These are phyloP conservation scores for Rhabdornis inornatus DNA, from an alignment of 2,113 vertebrate species.

Conservation along the genomic window DNA sequence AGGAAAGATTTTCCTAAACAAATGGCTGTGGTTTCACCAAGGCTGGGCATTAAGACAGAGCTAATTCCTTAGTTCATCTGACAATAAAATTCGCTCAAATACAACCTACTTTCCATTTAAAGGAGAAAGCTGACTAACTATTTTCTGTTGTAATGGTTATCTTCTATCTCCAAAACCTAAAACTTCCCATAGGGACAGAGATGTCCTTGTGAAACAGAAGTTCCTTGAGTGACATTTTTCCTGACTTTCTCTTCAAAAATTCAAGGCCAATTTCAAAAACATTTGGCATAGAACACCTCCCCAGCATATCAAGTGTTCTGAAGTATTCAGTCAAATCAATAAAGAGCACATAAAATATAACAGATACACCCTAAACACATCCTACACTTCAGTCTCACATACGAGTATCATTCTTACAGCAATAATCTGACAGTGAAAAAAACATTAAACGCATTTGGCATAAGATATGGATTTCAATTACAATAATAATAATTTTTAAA, in stretches of 20 bases:
- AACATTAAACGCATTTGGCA: neutral
- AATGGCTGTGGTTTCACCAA: neutral
- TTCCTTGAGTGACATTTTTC: conserved; percentile 7
- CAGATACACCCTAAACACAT: neutral
- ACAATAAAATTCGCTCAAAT: conserved; percentile 64
- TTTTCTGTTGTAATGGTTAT: conserved; percentile 59
- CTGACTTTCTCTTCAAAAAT: conserved; percentile 45
- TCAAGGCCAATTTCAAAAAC: conserved; percentile 38
- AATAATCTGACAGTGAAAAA: neutral
- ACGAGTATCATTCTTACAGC: neutral
- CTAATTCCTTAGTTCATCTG: conserved; percentile 25
- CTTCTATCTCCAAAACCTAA: conserved; percentile 58
- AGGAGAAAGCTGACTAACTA: conserved; percentile 57
- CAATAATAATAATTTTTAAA: neutral
- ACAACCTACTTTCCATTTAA: conserved; percentile 39
- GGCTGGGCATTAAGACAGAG: neutral
- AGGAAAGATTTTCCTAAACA: neutral
- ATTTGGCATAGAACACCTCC: neutral
- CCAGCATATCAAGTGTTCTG: neutral
- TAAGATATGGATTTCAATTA: neutral
- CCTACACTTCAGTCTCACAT: neutral
- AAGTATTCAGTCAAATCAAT: neutral
- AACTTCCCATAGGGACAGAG: conserved; percentile 6
- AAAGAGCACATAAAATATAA: neutral
- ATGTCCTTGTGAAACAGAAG: conserved; percentile 29